Conservation (phyloP, 1,140 invertebrate genomes). For the Orussus abietinus region DNA sequence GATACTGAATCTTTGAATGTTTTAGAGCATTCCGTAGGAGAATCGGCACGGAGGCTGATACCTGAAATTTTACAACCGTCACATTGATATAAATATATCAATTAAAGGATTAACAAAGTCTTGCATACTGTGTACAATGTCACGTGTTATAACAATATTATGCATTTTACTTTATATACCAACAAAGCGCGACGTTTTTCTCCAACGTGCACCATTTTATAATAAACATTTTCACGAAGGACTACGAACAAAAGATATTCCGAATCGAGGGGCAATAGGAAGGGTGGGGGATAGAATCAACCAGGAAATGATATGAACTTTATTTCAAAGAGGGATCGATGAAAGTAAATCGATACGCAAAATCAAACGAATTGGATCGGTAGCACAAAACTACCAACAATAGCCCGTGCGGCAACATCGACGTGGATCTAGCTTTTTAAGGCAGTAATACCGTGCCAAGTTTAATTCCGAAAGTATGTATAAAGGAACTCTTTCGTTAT, state of each 20-base stretch:
- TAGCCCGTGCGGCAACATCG: no score
- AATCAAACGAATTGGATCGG: slow-evolving; percentile 20
- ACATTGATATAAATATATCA: slow-evolving; percentile 34
- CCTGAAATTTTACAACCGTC: slow-evolving; percentile 26
- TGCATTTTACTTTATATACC: slow-evolving; percentile 34
- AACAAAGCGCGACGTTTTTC: slow-evolving; percentile 32
- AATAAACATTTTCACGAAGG: slow-evolving; percentile 13
- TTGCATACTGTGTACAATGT: slow-evolving; percentile 41
- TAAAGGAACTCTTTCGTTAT: slow-evolving; percentile 6
- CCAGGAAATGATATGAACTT: slow-evolving; percentile 36
- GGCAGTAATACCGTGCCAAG: no score
- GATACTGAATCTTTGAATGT: no score
- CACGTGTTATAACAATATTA: slow-evolving; percentile 35
- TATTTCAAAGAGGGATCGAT: slow-evolving; percentile 23
- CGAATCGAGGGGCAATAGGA: slow-evolving; percentile 28
- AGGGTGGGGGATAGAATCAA: slow-evolving; percentile 27
- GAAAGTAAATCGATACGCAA: slow-evolving; percentile 7
- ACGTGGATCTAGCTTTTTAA: no score
- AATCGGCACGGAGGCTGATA: slow-evolving; percentile 15
- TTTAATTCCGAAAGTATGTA: no score
- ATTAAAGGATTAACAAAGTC: slow-evolving; percentile 22
- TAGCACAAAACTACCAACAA: slow-evolving; percentile 27
- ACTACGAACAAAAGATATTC: slow-evolving; percentile 20
- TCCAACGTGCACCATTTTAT: slow-evolving; percentile 26
- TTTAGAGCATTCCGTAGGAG: slow-evolving; percentile 29